A percentile compares a stretch with the other conserved stretches of the same genome.
phyloP scores from a whole-genome alignment of 2,888 invertebrate genomes.

The Julus scandinavius region DNA sequence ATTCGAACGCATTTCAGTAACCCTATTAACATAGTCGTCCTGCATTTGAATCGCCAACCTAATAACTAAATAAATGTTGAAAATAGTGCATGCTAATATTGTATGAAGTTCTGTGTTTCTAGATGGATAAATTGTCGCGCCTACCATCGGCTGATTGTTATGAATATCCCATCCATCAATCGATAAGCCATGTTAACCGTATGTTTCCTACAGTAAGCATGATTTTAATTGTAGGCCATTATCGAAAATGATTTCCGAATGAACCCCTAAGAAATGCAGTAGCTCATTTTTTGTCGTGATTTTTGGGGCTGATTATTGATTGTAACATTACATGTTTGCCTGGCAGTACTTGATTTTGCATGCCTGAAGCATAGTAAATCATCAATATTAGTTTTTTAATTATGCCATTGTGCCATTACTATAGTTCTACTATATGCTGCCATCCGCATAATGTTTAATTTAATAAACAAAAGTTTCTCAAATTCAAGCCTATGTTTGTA shows the following conservation, averaged over 20 bases:
- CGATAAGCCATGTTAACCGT: conserved; percentile 1
- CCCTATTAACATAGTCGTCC: not conserved
- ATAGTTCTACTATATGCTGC: not conserved
- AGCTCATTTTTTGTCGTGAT: not conserved
- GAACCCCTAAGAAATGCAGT: not conserved
- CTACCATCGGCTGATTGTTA: not conserved
- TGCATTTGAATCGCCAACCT: not conserved
- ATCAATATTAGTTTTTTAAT: not conserved
- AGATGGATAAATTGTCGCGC: not conserved
- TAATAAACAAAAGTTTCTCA: no score
- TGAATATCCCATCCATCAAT: conserved; percentile 35
- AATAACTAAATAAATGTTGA: conserved; percentile 70
- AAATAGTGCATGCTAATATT: conserved; percentile 34
- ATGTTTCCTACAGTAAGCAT: conserved; percentile 43
- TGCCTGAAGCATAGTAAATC: not conserved
- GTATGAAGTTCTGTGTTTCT: conserved; percentile 22
- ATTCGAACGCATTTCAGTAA: not conserved
- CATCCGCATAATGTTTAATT: not conserved
- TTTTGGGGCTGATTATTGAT: not conserved
- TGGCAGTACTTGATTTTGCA: not conserved
- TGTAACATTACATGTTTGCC: not conserved
- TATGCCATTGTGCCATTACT: not conserved
- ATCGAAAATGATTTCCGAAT: not conserved
- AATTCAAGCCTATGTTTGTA: no score
- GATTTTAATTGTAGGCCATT: not conserved